Evolutionary conservation across 2,888 invertebrate genomes (phyloP), one percentile per base, ranked within the genome.

Genomic region (Drosophila rellima): DNA sequence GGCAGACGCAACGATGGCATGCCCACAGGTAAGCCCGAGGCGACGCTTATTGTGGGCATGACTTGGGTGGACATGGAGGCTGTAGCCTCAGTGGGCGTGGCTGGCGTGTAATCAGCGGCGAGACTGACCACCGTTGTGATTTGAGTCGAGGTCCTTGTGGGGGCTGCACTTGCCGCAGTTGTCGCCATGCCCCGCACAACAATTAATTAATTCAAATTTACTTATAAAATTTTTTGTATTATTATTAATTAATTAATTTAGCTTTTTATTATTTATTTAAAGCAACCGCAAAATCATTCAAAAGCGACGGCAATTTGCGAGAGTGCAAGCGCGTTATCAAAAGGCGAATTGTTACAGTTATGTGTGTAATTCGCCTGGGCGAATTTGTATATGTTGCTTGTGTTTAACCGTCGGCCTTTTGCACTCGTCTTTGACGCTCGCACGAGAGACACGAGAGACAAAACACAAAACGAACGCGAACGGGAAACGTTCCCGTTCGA

Each of bases 21-120:
- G 61, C 86, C 86, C 56, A 77, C 69, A 55, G 77, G 70, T 57
- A 77, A 15, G 17, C 75, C 80, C 26, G 78, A 48, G 5, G 73
- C n/a, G 2, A 67, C 44, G 57, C 74, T 69, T 20, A 78, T 91
- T 93, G 93, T 54, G 94, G 95, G 86, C 95, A 96, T 92, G 94
- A 94, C 88, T 15, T 45, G 45, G 5, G 57, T 35, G 18, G 55
- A 15, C 55, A 61, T 61, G 23, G 59, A 6, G 7, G 50, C 11
- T 94, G 94, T 82, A 94, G 94, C 84, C 17, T 50, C 26, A 29
- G 35, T 29, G 29, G 29, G 37, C 37, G 57, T 35, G 37, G 39
- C 20, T 18, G 44, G 33, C 40, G 60, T 23, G n/a, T 23, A 44
- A 42, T 60, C 37, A 13, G 63, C 39, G 26, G 42, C 44, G 20